Percentiles rank a stretch among this genome's conserved stretches.
phyloP scores from a whole-genome alignment of 2,888 invertebrate species.

The Dolichomitus sp. region DNA sequence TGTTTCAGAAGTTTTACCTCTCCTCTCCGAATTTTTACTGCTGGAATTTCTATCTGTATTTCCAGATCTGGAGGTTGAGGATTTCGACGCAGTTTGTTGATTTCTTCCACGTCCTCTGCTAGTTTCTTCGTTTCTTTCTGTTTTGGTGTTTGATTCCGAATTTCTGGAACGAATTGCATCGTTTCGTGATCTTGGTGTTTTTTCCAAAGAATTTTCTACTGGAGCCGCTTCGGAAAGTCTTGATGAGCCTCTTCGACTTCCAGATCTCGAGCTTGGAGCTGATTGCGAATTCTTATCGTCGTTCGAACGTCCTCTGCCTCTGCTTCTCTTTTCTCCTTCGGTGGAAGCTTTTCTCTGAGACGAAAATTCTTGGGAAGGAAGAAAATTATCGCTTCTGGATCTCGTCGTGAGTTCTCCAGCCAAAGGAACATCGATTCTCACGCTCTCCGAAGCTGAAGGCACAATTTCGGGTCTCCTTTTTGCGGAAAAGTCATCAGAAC shows the following conservation, averaged over 20 bases:
- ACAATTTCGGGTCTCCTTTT: constrained; percentile 66
- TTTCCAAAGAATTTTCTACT: constrained; percentile 29
- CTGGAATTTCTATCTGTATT: not conserved
- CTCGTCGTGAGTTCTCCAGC: constrained; percentile 56
- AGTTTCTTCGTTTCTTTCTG: constrained; percentile 17
- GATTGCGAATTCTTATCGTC: constrained; percentile 42
- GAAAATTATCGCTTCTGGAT: constrained; percentile 39
- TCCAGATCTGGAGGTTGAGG: not conserved
- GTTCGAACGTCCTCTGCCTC: constrained; percentile 45
- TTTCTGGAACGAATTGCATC: constrained; percentile 8
- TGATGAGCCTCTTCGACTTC: constrained; percentile 71
- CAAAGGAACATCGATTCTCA: constrained; percentile 76
- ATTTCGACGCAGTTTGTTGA: constrained; percentile 22
- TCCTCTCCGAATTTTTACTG: constrained; percentile 36
- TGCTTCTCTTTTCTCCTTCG: constrained; percentile 30
- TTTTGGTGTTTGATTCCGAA: constrained; percentile 14
- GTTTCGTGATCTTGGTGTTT: constrained; percentile 17
- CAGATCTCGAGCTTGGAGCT: constrained; percentile 33
- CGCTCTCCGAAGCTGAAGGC: constrained; percentile 75
- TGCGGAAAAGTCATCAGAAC: constrained; percentile 46
- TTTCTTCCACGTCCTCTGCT: constrained; percentile 45
- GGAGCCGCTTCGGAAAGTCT: constrained; percentile 48
- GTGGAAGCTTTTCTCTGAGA: constrained; percentile 23
- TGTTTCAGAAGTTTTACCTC: constrained; percentile 63
- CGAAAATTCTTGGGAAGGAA: constrained; percentile 6